Percentiles rank a stretch among this genome's conserved stretches.
Conservation (phyloP, 2,797 vertebrate genomes). For the Siniperca undulata region DNA sequence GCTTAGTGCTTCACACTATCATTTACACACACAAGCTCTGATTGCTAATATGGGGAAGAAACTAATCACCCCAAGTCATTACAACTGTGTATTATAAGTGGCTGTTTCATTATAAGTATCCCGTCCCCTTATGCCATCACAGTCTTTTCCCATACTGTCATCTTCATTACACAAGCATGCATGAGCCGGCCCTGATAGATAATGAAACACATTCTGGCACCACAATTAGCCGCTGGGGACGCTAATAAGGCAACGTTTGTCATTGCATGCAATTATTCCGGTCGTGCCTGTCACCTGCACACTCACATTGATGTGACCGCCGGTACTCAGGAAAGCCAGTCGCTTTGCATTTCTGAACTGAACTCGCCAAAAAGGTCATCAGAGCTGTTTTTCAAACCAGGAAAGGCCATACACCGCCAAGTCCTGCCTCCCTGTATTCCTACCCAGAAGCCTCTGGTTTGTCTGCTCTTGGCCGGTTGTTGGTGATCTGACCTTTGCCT, state of each 20-base stretch:
- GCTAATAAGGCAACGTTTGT: constrained; percentile 56
- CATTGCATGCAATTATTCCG: constrained; percentile 44
- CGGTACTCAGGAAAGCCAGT: constrained; percentile 34
- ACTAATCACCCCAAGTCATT: constrained; percentile 50
- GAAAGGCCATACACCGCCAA: constrained; percentile 68
- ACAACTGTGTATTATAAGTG: constrained; percentile 40
- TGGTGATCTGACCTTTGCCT: constrained; percentile 80
- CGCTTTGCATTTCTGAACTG: constrained; percentile 60
- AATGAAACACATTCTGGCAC: constrained; percentile 57
- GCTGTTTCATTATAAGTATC: constrained; percentile 32
- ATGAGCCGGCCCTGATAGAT: constrained; percentile 28
- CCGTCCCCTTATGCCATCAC: constrained; percentile 25
- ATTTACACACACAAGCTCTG: constrained; percentile 23
- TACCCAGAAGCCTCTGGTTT: constrained; percentile 49
- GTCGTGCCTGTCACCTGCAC: constrained; percentile 39
- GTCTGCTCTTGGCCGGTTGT: constrained; percentile 59
- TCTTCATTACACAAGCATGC: constrained; percentile 50
- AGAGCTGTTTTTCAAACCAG: constrained; percentile 64
- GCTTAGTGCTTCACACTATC: neutral
- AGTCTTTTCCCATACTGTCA: constrained; percentile 29
- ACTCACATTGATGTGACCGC: constrained; percentile 39
- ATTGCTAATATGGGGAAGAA: constrained; percentile 30
- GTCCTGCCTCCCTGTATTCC: constrained; percentile 33
- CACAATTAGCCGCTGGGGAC: constrained; percentile 52
- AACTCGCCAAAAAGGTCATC: constrained; percentile 77